phyloP scores from a whole-genome alignment of 2,797 vertebrate genomes.

The Spea hammondii region DNA sequence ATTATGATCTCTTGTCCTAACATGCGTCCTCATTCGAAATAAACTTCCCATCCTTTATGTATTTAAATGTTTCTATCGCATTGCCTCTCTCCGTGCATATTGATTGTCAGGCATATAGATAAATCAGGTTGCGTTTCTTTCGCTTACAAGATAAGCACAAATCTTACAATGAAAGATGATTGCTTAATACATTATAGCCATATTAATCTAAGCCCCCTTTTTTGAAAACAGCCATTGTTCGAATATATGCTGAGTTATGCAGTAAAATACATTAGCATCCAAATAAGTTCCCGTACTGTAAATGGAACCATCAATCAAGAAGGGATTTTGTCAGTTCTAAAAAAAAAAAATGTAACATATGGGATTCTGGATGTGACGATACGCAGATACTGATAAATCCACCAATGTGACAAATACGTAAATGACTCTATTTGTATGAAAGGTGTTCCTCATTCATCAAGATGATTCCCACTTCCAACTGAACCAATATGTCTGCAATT shows the following conservation, averaged over 20 bases:
- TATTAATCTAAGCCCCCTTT: background rate
- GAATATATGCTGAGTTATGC: background rate
- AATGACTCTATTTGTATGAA: constrained; percentile 4
- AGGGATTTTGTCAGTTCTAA: background rate
- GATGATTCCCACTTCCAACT: constrained; percentile 5
- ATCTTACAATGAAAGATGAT: too few relatives aligned
- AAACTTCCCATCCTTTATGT: too few relatives aligned
- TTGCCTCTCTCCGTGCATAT: too few relatives aligned
- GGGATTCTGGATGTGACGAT: background rate
- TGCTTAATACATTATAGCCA: too few relatives aligned
- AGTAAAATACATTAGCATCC: background rate
- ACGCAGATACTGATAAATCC: constrained; percentile 2
- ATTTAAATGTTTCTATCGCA: too few relatives aligned
- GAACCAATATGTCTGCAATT: background rate
- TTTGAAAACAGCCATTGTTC: background rate
- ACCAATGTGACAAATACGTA: constrained; percentile 6
- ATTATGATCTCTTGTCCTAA: too few relatives aligned
- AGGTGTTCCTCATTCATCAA: constrained; percentile 11
- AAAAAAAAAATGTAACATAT: background rate
- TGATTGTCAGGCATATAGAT: too few relatives aligned
- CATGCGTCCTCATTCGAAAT: too few relatives aligned
- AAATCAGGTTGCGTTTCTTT: too few relatives aligned
- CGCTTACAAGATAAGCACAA: too few relatives aligned
- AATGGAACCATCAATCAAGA: constrained; percentile 1
- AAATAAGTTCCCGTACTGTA: constrained; percentile 1